Conservation (phyloP, 2,113 vertebrate genomes). For the Macaca fascicularis region DNA sequence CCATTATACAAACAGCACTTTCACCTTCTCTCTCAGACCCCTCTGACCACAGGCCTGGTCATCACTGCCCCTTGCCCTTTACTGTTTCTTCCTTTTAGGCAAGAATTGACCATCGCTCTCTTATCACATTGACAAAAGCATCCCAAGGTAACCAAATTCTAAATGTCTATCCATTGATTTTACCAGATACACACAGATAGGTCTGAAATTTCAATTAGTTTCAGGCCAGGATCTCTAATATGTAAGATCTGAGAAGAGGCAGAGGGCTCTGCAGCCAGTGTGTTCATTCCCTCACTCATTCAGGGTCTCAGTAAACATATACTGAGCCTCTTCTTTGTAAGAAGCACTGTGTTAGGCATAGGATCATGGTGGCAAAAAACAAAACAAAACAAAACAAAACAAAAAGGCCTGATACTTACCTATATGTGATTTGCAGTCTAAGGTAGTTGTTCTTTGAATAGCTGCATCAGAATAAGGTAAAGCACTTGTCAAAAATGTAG, state of each 20-base stretch:
- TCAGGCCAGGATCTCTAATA: neutral
- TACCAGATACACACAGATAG: neutral
- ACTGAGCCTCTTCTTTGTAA: neutral
- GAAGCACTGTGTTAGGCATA: neutral
- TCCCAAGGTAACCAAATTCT: neutral
- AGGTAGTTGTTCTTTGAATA: neutral
- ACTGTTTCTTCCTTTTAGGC: neutral
- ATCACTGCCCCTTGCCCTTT: fast-evolving
- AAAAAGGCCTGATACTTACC: neutral
- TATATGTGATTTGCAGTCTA: neutral
- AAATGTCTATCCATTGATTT: neutral
- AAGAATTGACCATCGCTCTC: neutral
- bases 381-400: neutral
- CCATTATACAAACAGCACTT: too few species aligned
- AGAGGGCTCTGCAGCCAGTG: neutral
- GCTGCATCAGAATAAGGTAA: neutral
- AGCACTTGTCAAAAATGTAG: neutral
- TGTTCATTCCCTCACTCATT: neutral
- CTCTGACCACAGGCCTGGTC: neutral
- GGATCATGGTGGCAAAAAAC: neutral
- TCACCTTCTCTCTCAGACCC: neutral
- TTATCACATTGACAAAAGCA: neutral
- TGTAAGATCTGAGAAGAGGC: neutral
- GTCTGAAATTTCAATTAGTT: neutral
- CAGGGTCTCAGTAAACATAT: neutral